Percentiles rank a stretch among this genome's conserved stretches.
Evolutionary conservation across 1,140 invertebrate genomes (phyloP).

Genomic region (Leucophenga varia): DNA sequence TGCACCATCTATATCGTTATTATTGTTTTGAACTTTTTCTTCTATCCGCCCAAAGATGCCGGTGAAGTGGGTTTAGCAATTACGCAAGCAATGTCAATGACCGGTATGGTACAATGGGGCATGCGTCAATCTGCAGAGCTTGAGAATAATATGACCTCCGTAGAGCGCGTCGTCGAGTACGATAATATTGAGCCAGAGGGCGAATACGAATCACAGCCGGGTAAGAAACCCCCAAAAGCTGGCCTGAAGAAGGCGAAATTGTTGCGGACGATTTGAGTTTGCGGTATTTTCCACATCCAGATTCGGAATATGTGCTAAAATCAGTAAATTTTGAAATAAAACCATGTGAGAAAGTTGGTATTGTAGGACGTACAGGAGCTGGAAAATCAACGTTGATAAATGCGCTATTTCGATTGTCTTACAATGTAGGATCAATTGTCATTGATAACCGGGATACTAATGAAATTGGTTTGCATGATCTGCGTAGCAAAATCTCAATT

Average conservation of each 20-base stretch:
- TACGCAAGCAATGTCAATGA: slow-evolving; percentile 77
- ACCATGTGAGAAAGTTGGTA: slow-evolving; percentile 60
- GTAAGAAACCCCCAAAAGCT: slow-evolving; percentile 66
- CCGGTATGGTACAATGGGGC: slow-evolving; percentile 67
- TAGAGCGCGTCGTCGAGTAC: slow-evolving; percentile 82
- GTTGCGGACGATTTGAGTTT: slow-evolving; percentile 65
- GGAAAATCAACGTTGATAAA: slow-evolving; percentile 78
- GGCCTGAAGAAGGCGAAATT: slow-evolving; percentile 73
- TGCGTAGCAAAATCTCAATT: slow-evolving; percentile 65
- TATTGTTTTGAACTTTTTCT: slow-evolving; percentile 65
- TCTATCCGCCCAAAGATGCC: slow-evolving; percentile 60
- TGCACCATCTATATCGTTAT: slow-evolving; percentile 70
- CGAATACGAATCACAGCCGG: slow-evolving; percentile 58
- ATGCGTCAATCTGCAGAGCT: slow-evolving; percentile 69
- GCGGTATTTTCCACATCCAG: slow-evolving; percentile 60
- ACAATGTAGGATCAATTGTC: slow-evolving; percentile 60
- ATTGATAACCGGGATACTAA: slow-evolving; percentile 65
- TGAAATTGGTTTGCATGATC: slow-evolving; percentile 58
- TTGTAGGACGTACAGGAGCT: slow-evolving; percentile 79
- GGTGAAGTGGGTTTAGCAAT: slow-evolving; percentile 80
- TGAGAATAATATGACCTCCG: slow-evolving; percentile 74
- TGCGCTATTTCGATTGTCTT: slow-evolving; percentile 65
- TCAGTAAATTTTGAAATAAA: slow-evolving; percentile 63
- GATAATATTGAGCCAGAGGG: slow-evolving; percentile 68
- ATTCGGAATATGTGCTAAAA: slow-evolving; percentile 63